Base-by-base conservation (phyloP, 2,888 invertebrate genomes). In the Pardosa pseudoannulata region DNA sequence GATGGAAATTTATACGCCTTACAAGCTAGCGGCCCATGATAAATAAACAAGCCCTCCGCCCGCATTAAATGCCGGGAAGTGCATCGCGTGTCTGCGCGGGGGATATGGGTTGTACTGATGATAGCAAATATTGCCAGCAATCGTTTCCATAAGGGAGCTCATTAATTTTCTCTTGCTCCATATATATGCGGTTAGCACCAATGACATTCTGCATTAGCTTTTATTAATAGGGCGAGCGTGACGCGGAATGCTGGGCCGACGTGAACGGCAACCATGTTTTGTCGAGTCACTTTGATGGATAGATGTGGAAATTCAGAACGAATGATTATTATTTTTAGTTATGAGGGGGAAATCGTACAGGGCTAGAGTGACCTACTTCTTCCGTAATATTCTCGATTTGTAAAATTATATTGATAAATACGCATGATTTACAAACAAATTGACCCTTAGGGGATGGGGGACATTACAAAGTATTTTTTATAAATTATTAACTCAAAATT, bases 111-210 rank as follows among this genome's bases (percentile, higher is more conserved):
- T 2, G 56, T 23, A 56, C 56, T 23, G 56, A 56, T 56, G 56
- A 56, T 56, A 56, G 56, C 56, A 56, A 56, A 79, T 71, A 79
- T 79, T 79, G 62, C 71, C 71, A 41, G 41, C 31, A 70, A 79
- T 79, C 56, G 64, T 64, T 79, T 64, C 71, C 56, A 32, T 71
- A 41, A 36, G 62, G 36, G 71, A 71, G 71, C 28, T 79, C 79
- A 71, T 79, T 79, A 79, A 79, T 79, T 71, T 79, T 46, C 79
- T 71, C 62, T 39, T 71, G 56, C 28, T 32, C 78, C 68, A 68
- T 78, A 79, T 79, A 71, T 71, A 79, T 79, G 71, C 56, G 71
- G 71, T 64, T 65, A 31, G 29, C 31, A 65, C 29, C 65, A 65
- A 65, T 65, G 65, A 31, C n/a, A 56, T 56, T 16, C 65, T 6